These are phyloP conservation scores for Lepidocyrtoides sp. DNA, from an alignment of 2,888 invertebrate species.

Conservation along the genomic window DNA sequence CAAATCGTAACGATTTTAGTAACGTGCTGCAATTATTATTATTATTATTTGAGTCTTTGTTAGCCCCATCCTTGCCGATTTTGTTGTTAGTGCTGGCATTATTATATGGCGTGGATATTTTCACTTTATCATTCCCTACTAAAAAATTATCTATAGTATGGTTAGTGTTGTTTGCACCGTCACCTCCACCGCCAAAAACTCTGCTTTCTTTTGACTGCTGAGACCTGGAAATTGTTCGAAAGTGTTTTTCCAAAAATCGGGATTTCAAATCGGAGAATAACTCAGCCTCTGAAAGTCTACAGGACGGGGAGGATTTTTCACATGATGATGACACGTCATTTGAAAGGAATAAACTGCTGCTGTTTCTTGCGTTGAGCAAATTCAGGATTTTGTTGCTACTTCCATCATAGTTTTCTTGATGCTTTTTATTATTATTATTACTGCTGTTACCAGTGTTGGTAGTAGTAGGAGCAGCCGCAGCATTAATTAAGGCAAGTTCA, in stretches of 20 bases:
- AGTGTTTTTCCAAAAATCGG: conserved; percentile 69
- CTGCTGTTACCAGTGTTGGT: neutral
- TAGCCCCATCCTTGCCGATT: conserved; percentile 42
- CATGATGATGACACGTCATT: neutral
- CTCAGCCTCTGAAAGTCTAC: conserved; percentile 59
- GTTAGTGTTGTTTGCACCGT: neutral
- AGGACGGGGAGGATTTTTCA: neutral
- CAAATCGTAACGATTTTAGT: conserved; percentile 61
- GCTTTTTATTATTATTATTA: neutral
- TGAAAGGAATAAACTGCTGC: conserved; percentile 46
- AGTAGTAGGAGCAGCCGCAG: neutral
- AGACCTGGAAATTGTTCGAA: conserved; percentile 65
- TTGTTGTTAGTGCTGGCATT: neutral
- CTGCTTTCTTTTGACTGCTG: conserved; percentile 54
- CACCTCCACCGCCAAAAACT: conserved; percentile 21
- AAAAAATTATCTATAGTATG: neutral
- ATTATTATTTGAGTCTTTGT: neutral
- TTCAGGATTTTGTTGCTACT: conserved; percentile 62
- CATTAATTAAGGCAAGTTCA: neutral
- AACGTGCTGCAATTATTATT: neutral
- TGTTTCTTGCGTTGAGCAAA: conserved; percentile 64
- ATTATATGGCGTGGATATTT: neutral
- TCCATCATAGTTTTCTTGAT: neutral
- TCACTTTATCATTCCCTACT: neutral
- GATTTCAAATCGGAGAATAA: conserved; percentile 63